These are phyloP conservation scores for Wasmannia auropunctata DNA, from an alignment of 1,140 invertebrate species.

Conservation along the genomic window DNA sequence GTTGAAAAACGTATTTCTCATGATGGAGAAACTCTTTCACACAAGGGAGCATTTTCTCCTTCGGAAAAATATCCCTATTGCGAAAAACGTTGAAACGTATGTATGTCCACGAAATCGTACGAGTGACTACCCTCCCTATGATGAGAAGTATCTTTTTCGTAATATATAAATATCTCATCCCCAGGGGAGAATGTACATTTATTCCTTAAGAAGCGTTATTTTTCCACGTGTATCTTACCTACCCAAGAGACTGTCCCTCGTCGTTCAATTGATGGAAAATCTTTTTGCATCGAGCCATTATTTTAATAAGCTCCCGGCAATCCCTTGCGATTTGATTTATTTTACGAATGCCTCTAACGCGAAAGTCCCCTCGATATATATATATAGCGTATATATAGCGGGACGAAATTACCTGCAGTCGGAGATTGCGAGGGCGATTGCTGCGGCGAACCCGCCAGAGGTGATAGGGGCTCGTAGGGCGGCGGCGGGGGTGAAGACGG, in stretches of 20 bases:
- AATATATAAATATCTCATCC: neutral
- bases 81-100: neutral
- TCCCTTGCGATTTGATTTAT: neutral
- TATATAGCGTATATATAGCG: too few relatives aligned
- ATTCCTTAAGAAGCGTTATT: neutral
- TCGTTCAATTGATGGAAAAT: neutral
- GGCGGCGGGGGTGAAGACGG: conserved; percentile 82
- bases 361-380: neutral
- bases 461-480: conserved; percentile 82
- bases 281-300: neutral
- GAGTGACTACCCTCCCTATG: neutral
- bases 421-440: conserved; percentile 74
- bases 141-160: neutral
- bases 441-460: conserved; percentile 74
- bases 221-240: too few relatives aligned
- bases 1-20: neutral
- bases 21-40: neutral
- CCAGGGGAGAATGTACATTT: neutral
- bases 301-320: neutral
- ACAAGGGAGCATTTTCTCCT: conserved; percentile 3
- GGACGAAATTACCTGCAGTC: conserved; percentile 71
- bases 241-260: neutral
- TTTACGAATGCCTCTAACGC: neutral
- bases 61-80: conserved; percentile 2
- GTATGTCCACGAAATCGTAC: neutral